These are phyloP conservation scores for Strix aluco DNA, from an alignment of 2,113 vertebrate species.

Conservation along the genomic window DNA sequence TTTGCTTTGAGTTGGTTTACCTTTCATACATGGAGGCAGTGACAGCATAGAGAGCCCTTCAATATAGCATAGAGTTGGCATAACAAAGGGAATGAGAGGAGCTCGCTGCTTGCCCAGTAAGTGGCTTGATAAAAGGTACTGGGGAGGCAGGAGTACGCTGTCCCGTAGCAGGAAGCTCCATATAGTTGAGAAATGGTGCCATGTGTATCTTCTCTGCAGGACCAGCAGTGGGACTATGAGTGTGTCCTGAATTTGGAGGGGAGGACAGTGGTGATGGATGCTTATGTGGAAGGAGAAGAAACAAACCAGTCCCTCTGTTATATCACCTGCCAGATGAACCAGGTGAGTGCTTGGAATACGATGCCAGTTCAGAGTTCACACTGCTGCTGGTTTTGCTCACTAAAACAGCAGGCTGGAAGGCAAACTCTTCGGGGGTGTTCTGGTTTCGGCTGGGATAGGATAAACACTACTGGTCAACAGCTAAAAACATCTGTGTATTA, in stretches of 20 bases:
- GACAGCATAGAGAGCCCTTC: background rate
- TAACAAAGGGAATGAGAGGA: background rate
- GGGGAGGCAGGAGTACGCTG: background rate
- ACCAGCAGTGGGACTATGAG: slow-evolving; percentile 84
- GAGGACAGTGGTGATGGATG: slow-evolving; percentile 85
- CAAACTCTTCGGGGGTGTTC: background rate
- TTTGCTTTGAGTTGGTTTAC: background rate
- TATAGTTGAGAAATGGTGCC: background rate
- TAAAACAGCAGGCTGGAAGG: background rate
- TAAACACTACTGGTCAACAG: no score
- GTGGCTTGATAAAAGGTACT: background rate
- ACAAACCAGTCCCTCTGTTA: slow-evolving; percentile 80
- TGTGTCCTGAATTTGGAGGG: slow-evolving; percentile 92
- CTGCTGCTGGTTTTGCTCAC: background rate
- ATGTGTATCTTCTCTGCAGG: slow-evolving; percentile 71
- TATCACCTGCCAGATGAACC: slow-evolving; percentile 87
- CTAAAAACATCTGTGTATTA: no score
- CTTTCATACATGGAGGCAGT: background rate
- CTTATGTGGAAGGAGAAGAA: slow-evolving; percentile 83
- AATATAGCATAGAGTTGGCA: background rate
- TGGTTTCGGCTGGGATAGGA: no score
- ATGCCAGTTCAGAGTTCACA: background rate
- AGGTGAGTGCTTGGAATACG: slow-evolving; percentile 71
- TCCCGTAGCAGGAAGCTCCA: accelerated
- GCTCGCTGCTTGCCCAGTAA: background rate